These are phyloP conservation scores for Drosophila anceps DNA, from an alignment of 2,888 invertebrate species.

Conservation along the genomic window DNA sequence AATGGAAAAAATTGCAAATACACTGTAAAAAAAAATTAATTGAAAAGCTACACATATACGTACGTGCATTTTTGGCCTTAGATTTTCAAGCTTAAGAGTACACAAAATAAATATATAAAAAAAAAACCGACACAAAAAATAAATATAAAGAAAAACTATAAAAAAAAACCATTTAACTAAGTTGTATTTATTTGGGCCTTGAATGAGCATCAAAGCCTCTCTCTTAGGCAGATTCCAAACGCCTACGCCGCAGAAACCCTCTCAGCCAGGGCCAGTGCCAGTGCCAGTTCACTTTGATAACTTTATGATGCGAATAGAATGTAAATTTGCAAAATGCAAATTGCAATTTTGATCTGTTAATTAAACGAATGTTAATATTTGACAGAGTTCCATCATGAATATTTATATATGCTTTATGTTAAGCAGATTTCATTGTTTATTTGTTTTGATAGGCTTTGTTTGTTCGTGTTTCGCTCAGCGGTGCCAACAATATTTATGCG, in stretches of 20 bases:
- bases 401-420: slow-evolving; percentile 46
- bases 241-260: not conserved
- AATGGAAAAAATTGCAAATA: slow-evolving; percentile 43
- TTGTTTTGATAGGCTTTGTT: slow-evolving; percentile 56
- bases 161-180: slow-evolving; percentile 24
- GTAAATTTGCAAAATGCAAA: slow-evolving; percentile 53
- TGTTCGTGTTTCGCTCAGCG: slow-evolving; percentile 35
- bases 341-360: slow-evolving; percentile 63
- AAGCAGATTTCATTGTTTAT: slow-evolving; percentile 47
- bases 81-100: slow-evolving; percentile 72
- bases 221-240: not conserved
- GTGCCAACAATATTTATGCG: slow-evolving; percentile 42
- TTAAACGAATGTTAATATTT: slow-evolving; percentile 46
- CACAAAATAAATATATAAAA: slow-evolving; percentile 45
- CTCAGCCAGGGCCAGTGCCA: not conserved
- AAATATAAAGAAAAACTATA: slow-evolving; percentile 68
- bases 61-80: slow-evolving; percentile 77
- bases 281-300: not conserved
- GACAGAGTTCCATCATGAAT: slow-evolving; percentile 63
- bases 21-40: slow-evolving; percentile 60
- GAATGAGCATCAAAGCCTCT: not conserved
- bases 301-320: slow-evolving; percentile 28
- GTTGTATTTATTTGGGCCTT: slow-evolving; percentile 7
- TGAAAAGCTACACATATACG: slow-evolving; percentile 62
- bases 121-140: slow-evolving; percentile 51